A percentile compares a stretch with the other conserved stretches of the same genome.
phyloP scores from a whole-genome alignment of 2,888 invertebrate genomes.

The Margaritifera margaritifera region DNA sequence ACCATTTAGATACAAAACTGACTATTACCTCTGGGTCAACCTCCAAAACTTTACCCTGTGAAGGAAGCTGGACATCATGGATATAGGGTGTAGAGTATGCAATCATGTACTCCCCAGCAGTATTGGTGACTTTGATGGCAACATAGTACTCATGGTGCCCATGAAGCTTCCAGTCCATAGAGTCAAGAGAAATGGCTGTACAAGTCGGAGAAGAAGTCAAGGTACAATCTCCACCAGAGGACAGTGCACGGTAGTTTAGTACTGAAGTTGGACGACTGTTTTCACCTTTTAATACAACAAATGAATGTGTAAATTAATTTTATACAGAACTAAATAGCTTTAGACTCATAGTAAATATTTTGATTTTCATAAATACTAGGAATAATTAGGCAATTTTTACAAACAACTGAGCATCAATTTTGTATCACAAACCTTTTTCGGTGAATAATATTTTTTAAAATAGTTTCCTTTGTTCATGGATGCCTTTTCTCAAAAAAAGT shows the following conservation, averaged over 20 bases:
- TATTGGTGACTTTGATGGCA: conserved; percentile 37
- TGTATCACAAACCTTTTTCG: no score
- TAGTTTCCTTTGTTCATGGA: no score
- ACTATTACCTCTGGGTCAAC: conserved; percentile 11
- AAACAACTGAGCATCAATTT: no score
- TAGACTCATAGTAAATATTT: no score
- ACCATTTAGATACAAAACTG: conserved; percentile 1
- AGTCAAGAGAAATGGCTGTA: conserved; percentile 19
- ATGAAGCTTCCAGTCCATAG: conserved; percentile 34
- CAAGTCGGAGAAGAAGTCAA: conserved; percentile 14
- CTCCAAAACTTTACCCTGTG: conserved; percentile 35
- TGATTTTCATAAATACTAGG: no score
- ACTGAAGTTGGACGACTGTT: no score
- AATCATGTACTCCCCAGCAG: conserved; percentile 23
- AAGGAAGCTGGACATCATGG: conserved; percentile 34
- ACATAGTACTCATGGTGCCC: conserved; percentile 35
- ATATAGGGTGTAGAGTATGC: conserved; percentile 30
- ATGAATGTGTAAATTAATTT: no score
- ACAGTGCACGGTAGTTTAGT: conserved; percentile 10
- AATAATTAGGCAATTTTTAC: no score
- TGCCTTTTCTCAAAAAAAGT: no score
- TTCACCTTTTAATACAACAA: no score
- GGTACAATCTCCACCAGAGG: conserved; percentile 21
- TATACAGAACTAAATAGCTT: no score
- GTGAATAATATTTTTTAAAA: no score